Base-by-base conservation (phyloP, 2,888 invertebrate species). In the Melanostoma scalare region DNA sequence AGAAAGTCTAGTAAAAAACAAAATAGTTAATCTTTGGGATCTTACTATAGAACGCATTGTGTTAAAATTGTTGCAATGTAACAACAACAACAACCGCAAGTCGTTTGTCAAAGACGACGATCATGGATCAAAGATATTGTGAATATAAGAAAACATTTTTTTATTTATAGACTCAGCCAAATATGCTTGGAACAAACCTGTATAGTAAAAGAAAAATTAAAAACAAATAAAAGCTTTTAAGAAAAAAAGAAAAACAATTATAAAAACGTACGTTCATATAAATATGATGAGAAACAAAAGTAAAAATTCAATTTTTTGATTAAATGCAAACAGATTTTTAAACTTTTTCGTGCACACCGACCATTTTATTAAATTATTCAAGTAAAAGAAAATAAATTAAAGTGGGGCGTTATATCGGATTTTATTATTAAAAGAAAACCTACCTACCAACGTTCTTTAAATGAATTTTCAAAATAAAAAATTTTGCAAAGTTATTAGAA, bases 301-400 rank as follows among this genome's bases (percentile, higher is more conserved):
- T 20, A 1, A 20, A 20, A 20, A 20, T 20, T 20, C 20, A 20
- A 20, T 20, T 20, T 20, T 20, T 20, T 20, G 20, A 50, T 50
- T 74, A 50, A 50, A 67, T 46, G 61, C 81, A 82, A 81, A 73
- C 3, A 3, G n/a, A 60, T 65, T 50, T 60, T n/a, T 58, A 72
- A 48, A 46, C 46, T 76, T 76, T 48, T 35, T 56, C 55, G 67
- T 85, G 81, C 85, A 85, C 79, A 85, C 76, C 85, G 84, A 86
- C 81, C 79, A 86, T 75, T 85, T 84, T 85, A 76, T 73, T 52
- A 76, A 68, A 61, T 71, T 55, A 55, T 65, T 48, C 67, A 74
- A 40, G 60, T 69, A 82, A 44, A 10, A n/a, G 56, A 36, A 55
- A 9, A 6, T 40, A 36, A 46, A 42, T 20, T 20, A 20, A 20